A percentile compares a stretch with the other conserved stretches of the same genome.
Conservation (phyloP, 2,888 invertebrate species). For the Chalcis sispes region DNA sequence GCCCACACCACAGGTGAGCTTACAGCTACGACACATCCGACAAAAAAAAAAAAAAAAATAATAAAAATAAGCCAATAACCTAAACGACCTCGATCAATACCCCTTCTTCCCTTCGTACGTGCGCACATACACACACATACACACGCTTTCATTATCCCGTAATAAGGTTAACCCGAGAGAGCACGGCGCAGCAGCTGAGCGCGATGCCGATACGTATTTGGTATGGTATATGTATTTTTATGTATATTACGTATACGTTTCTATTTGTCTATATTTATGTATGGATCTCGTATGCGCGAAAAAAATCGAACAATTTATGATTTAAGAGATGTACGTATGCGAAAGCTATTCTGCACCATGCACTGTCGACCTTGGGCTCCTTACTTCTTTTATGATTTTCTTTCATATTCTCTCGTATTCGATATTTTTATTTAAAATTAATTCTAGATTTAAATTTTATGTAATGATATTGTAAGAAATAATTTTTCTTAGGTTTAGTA, state of each 20-base stretch:
- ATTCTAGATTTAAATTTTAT: too few relatives aligned
- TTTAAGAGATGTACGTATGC: not conserved
- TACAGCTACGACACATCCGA: slow-evolving; percentile 26
- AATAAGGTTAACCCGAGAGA: slow-evolving; percentile 36
- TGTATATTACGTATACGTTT: not conserved
- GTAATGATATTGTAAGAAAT: too few relatives aligned
- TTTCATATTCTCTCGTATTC: not conserved
- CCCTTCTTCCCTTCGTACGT: not conserved
- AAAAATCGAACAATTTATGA: not conserved
- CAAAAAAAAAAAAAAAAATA: too few relatives aligned
- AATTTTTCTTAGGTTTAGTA: too few relatives aligned
- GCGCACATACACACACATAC: slow-evolving; percentile 29
- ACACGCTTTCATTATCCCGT: slow-evolving; percentile 44
- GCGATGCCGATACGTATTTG: not conserved
- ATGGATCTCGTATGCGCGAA: not conserved
- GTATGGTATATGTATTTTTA: too few relatives aligned
- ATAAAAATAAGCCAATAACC: too few relatives aligned
- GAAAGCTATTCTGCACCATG: slow-evolving; percentile 73
- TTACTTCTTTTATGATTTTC: too few relatives aligned
- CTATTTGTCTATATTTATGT: too few relatives aligned
- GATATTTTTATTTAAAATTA: slow-evolving; percentile 3
- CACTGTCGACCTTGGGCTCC: slow-evolving; percentile 64
- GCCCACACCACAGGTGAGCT: slow-evolving; percentile 52
- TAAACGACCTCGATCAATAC: too few relatives aligned
- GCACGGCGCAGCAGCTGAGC: slow-evolving; percentile 45